Base-by-base conservation (phyloP, 2,113 vertebrate species). In the Tylochromis polylepis region DNA sequence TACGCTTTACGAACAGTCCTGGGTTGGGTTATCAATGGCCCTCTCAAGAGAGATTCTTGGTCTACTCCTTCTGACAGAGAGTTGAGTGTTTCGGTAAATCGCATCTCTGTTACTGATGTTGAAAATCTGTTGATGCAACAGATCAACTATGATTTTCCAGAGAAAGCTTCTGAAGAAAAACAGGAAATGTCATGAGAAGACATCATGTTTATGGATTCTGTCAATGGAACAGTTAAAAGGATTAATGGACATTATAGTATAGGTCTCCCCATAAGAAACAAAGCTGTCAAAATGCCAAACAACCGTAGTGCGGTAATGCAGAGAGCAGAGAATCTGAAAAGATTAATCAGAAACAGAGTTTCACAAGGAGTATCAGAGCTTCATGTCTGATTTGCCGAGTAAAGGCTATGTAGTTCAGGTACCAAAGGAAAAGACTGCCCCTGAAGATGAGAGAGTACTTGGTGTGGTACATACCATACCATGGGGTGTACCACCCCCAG, bases 1-100 rank as follows among this genome's bases (percentile, higher is more conserved):
- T 60, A 2, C 15, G 22, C 79, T 22, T 10, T 60, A 0, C 0
- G 0, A 29, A 81, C 79, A 43, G 11, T 29, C 3, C 24, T 81
- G 4, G 0, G 38, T 5, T 56, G 77, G 51, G 8, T 56, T 22
- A 14, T 79, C 27, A 79, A 56, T 36, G 51, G 34, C 9, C n/a
- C n/a, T 55, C 24, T 78, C 18, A 34, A 29, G n/a, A 20, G 15
- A 41, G 34, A 78, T 53, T 16, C 16, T 20, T 29, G 11, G 6
- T 31, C 46, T 31, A 53, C 15, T 78, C 0, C 43, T 51, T 31
- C 46, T 34, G 46, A 53, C 3, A 53, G 46, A 16, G 22, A 16
- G 18, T 14, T 16, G 14, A 49, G 24, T 11, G 0, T 49, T 29
- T 75, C 38, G 14, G 15, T 75, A 15, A 51, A 51, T 27, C 3